Evolutionary conservation across 1,140 invertebrate species (phyloP).

Genomic region (Leguminivora glycinivorella): DNA sequence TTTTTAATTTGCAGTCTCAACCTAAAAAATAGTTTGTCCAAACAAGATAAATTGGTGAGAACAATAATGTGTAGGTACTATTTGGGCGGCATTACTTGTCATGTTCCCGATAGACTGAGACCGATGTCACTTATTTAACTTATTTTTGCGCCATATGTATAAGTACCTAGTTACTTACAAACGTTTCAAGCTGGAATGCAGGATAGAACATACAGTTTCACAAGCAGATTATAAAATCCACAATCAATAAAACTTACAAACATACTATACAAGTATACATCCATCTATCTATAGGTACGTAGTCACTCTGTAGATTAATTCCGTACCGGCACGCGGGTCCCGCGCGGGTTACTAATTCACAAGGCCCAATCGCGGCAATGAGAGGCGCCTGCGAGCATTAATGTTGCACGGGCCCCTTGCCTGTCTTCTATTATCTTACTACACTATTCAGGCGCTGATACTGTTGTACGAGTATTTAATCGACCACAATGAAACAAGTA

Average conservation of each 20-base stretch:
- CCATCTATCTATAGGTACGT: no score
- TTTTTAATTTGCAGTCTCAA: no score
- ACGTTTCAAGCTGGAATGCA: no score
- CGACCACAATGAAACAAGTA: not conserved
- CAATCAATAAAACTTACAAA: constrained; percentile 8
- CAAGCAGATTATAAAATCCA: not conserved
- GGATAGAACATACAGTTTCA: no score
- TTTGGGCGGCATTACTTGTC: no score
- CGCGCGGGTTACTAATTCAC: constrained; percentile 39
- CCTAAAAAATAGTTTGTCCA: no score
- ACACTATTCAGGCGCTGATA: constrained; percentile 22
- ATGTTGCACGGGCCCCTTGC: constrained; percentile 37
- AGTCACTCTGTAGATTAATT: constrained; percentile 39
- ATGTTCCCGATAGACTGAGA: no score
- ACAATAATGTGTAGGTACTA: no score
- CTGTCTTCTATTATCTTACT: constrained; percentile 36
- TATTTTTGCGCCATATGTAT: no score
- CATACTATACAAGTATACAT: not conserved
- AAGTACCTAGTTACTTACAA: no score
- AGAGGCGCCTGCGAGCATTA: constrained; percentile 37
- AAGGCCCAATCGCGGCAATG: constrained; percentile 39
- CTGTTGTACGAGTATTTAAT: not conserved
- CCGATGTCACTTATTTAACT: no score
- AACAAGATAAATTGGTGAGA: no score
- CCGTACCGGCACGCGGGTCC: constrained; percentile 22